Conservation (phyloP, 2,113 vertebrate genomes). For the Notothenia rossii region DNA sequence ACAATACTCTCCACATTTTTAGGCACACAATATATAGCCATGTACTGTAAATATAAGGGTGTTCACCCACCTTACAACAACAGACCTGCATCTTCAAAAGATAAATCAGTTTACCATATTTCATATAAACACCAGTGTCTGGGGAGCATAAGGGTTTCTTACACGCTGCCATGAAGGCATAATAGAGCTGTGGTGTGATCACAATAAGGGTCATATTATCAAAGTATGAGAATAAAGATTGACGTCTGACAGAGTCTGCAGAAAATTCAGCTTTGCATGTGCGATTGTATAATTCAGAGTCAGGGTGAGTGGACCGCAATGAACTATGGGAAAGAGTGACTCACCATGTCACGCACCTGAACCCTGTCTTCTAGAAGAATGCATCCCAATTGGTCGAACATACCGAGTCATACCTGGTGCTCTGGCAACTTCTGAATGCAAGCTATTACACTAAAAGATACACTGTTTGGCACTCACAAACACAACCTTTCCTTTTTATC, state of each 20-base stretch:
- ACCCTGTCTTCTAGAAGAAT: background rate
- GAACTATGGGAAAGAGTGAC: conserved; percentile 27
- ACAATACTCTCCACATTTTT: background rate
- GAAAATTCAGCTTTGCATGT: conserved; percentile 40
- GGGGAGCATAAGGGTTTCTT: conserved; percentile 42
- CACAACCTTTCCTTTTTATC: conserved; percentile 29
- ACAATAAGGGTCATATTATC: conserved; percentile 57
- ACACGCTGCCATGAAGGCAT: conserved; percentile 62
- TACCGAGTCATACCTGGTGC: conserved; percentile 1
- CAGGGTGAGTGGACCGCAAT: conserved; percentile 21
- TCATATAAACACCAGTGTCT: conserved; percentile 59
- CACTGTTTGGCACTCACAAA: conserved; percentile 22
- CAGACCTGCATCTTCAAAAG: conserved; percentile 14
- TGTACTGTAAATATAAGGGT: background rate
- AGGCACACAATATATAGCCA: background rate
- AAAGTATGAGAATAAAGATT: conserved; percentile 34
- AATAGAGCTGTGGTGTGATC: conserved; percentile 59
- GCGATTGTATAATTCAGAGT: conserved; percentile 29
- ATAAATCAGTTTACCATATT: conserved; percentile 56
- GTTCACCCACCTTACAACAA: background rate
- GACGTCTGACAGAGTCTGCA: conserved; percentile 27
- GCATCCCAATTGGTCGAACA: background rate
- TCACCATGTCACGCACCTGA: conserved; percentile 31
- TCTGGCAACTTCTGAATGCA: conserved; percentile 22
- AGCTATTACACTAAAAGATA: background rate